Percentiles rank a stretch among this genome's conserved stretches.
Evolutionary conservation across 2,113 vertebrate genomes (phyloP).

Genomic region (Muntiacus muntjak): DNA sequence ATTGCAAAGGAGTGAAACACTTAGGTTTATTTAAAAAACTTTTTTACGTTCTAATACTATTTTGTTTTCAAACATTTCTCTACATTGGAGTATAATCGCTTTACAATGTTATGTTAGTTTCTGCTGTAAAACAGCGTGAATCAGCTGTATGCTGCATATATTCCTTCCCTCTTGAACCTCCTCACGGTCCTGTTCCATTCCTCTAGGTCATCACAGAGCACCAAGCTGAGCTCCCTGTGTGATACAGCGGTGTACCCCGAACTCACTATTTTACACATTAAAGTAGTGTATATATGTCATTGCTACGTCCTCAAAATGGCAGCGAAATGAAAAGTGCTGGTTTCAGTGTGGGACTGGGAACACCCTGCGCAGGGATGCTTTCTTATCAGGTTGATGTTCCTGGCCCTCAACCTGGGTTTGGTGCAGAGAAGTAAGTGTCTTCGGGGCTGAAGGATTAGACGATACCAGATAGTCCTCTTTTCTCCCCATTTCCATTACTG

Average conservation of each 20-base stretch:
- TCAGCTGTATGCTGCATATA: neutral
- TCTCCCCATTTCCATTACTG: neutral
- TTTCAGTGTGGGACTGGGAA: neutral
- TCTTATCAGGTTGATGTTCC: neutral
- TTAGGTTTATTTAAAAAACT: neutral
- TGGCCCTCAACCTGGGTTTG: neutral
- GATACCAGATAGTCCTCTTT: neutral
- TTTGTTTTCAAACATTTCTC: neutral
- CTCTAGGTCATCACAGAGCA: neutral
- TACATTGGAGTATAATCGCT: neutral
- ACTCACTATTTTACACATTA: neutral
- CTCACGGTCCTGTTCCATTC: neutral
- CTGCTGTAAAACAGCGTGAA: neutral
- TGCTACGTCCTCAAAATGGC: neutral
- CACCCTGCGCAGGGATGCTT: neutral
- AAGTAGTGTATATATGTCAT: neutral
- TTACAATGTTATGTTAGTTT: neutral
- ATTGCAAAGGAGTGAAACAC: neutral
- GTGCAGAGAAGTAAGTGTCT: neutral
- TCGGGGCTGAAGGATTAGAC: neutral
- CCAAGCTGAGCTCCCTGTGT: neutral
- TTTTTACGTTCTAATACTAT: neutral
- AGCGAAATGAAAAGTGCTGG: neutral
- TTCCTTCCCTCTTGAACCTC: neutral
- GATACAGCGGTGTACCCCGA: neutral